Base-by-base conservation (phyloP, 1,140 invertebrate genomes). In the Globodera rostochiensis region DNA sequence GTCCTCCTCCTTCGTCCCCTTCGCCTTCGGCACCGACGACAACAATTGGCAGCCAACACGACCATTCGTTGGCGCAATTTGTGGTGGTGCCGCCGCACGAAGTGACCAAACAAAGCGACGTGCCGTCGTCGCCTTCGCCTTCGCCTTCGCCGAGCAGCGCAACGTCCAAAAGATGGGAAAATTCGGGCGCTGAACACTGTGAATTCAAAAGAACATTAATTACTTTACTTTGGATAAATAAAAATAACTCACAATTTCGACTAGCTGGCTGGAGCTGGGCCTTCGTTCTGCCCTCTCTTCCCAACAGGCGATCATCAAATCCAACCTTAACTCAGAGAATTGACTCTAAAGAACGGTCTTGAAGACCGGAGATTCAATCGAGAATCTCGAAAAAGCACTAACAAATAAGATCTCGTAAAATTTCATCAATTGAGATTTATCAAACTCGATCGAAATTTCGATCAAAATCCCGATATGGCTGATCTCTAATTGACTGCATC, bases 241-340 rank as follows among this genome's bases (percentile, higher is more conserved):
- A n/a, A 21, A 69, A 69, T n/a, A 21, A 13, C 93, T 94, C 0
- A 94, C 94, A 73, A 98, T 95, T 0, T 94, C 94, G 15, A 97
- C 95, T 60, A 98, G 94, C 90, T 97, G 95, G 88, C 94, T 95
- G 0, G 96, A 95, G 0, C 95, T 94, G 0, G 97, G 96, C 53
- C 97, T 92, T 86, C 94, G 93, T 83, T 93, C 93, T 0, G 96
- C 94, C 86, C 94, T 93, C 83, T 96, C 94, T 5, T 94, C 93
- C 97, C 97, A 99, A 88, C 96, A 98, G 3, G 95, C 92, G 0
- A 95, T 95, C 96, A 98, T 98, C 19, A 97, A 91, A 91, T 98
- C 96, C 77, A 98, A 91, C 84, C 96, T 60, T 15, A 60, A 60
- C 11, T 60, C 5, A 45, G 36, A 45, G 13, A 25, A 25, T 25